Percentiles rank a stretch among this genome's conserved stretches.
Evolutionary conservation across 1,140 invertebrate species (phyloP).

Genomic region (Helicorthomorpha holstii): DNA sequence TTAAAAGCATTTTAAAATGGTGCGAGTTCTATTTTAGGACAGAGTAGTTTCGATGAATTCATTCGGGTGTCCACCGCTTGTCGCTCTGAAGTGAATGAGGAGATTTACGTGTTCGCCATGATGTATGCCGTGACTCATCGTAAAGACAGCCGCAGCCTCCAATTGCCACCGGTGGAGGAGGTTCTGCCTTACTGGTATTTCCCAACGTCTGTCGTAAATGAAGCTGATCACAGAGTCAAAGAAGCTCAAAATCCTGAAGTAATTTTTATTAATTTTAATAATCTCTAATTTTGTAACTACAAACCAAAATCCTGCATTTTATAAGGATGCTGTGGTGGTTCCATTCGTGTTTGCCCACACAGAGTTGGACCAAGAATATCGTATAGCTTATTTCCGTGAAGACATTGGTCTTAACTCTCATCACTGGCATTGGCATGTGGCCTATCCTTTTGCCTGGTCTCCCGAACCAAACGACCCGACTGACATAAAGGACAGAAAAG

Average conservation of each 20-base stretch:
- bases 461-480: conserved; percentile 35
- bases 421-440: conserved; percentile 60
- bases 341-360: conserved; percentile 32
- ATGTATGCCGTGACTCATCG: conserved; percentile 14
- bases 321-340: conserved; percentile 10
- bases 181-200: conserved; percentile 13
- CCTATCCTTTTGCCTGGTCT: conserved; percentile 44
- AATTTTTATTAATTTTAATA: neutral
- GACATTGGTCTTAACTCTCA: conserved; percentile 31
- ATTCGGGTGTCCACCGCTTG: conserved; percentile 5
- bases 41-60: neutral
- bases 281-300: neutral
- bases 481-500: conserved; percentile 41
- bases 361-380: conserved; percentile 51
- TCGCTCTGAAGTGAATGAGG: conserved; percentile 16
- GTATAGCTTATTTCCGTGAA: conserved; percentile 52
- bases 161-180: conserved; percentile 13
- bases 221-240: conserved; percentile 1
- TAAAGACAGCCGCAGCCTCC: conserved; percentile 9
- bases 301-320: neutral
- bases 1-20: too few species aligned
- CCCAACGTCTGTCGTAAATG: conserved; percentile 9
- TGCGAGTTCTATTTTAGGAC: neutral
- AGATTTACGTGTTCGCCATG: conserved; percentile 16
- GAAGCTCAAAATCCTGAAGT: neutral